Evolutionary conservation across 2,797 vertebrate species (phyloP).

Genomic region (Astyanax mexicanus): DNA sequence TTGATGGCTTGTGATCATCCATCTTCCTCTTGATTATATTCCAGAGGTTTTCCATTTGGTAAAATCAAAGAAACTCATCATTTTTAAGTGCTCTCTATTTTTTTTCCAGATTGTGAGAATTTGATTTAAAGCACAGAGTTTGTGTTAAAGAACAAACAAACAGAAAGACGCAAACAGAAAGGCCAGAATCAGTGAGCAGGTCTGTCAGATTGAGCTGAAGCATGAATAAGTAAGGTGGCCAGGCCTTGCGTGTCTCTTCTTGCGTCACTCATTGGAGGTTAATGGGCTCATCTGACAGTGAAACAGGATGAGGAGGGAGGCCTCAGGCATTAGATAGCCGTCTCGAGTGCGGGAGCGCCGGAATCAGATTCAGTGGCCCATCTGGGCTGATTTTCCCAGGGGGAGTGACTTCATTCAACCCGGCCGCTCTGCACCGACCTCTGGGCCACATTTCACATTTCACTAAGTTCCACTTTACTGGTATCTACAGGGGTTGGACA

Average conservation of each 20-base stretch:
- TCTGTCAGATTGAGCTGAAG: constrained; percentile 7
- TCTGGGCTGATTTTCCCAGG: constrained; percentile 57
- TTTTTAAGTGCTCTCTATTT: too few species aligned
- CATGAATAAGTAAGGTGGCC: constrained; percentile 73
- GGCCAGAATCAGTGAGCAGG: not conserved
- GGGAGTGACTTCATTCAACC: constrained; percentile 11
- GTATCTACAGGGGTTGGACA: too few species aligned
- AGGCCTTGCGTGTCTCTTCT: constrained; percentile 67
- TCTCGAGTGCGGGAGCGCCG: constrained; percentile 56
- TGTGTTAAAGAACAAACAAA: too few species aligned
- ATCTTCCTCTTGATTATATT: too few species aligned
- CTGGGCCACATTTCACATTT: not conserved
- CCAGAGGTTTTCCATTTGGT: too few species aligned
- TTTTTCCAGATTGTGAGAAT: too few species aligned
- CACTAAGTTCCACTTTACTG: not conserved
- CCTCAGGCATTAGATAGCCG: constrained; percentile 70
- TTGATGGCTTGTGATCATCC: too few species aligned
- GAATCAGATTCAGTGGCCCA: constrained; percentile 70
- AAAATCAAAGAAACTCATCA: too few species aligned
- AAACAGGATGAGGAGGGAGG: constrained; percentile 67
- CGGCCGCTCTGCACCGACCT: constrained; percentile 53
- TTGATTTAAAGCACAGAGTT: too few species aligned
- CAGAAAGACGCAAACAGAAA: too few species aligned
- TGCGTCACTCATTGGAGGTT: constrained; percentile 73
- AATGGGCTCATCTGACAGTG: constrained; percentile 69